Evolutionary conservation across 1,140 invertebrate species (phyloP), one percentile per base, ranked within the genome.

Genomic region (Phortica variegata): DNA sequence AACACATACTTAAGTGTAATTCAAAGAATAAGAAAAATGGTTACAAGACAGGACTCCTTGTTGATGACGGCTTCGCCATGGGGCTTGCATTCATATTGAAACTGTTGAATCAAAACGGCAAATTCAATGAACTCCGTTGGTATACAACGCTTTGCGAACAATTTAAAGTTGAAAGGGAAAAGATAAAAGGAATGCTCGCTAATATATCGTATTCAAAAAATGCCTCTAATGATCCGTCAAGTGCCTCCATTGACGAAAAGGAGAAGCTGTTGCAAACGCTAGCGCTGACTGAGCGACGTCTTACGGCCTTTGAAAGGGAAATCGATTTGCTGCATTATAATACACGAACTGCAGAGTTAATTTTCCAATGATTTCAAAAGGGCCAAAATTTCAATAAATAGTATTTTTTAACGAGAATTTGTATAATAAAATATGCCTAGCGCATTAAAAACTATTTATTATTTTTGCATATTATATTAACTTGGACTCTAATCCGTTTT

Each of bases 1-100:
- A 99, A 69, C 87, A 98, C 73, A 88, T 92, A 17, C 86, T 98
- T 40, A 84, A 87, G 15, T 90, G 89, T 57, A 97, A 98, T 76
- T 93, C 98, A 59, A 92, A 93, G 74, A 85, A 98, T 77, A 84
- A 80, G 56, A 75, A 76, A 32, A 75, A 73, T 41, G 92, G 93
- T 61, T 88, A 89, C 72, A 77, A 83, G 12, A 90, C 88, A 18
- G 89, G 91, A 46, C 52, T 66, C 2, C 84, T 91, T 3, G 98
- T 99, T 77, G 95, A 99, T 78, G 97, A 99, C 79, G 97, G 97
- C 26, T 98, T 99, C 81, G 90, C 94, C 18, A 93, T 99, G 84
- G 96, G 95, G 12, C 75, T 89, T 2, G 85, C 87, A 3, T 89
- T 87, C 49, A 86, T 89, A 54, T 79, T 87, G 31, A 85, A 84